A percentile compares a stretch with the other conserved stretches of the same genome.
phyloP scores from a whole-genome alignment of 2,113 vertebrate species.

The Sebastes fasciatus region DNA sequence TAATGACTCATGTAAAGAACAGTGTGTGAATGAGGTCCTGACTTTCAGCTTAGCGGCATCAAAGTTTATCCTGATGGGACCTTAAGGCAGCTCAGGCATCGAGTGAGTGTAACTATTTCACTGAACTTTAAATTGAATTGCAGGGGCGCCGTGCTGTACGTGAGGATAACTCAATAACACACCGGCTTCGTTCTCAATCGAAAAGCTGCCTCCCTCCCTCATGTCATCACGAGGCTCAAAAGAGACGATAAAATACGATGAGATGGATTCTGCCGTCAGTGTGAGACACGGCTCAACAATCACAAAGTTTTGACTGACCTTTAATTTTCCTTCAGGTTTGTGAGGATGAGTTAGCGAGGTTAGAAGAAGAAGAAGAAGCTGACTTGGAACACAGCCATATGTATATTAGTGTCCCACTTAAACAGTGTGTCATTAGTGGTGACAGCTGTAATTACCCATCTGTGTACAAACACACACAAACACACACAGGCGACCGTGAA shows the following conservation, averaged over 20 bases:
- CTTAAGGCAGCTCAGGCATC: slow-evolving; percentile 25
- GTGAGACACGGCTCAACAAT: background rate
- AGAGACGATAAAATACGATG: slow-evolving; percentile 5
- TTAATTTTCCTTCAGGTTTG: slow-evolving; percentile 21
- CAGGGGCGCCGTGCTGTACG: slow-evolving; percentile 4
- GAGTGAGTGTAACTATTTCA: slow-evolving; percentile 6
- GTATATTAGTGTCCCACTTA: slow-evolving; percentile 18
- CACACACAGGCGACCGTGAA: slow-evolving; percentile 12
- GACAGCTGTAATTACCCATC: slow-evolving; percentile 49
- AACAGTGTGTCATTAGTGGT: slow-evolving; percentile 40
- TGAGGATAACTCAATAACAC: slow-evolving; percentile 42
- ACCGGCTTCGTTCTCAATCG: slow-evolving; percentile 24
- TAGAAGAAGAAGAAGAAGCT: slow-evolving; percentile 13
- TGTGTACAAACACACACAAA: slow-evolving; percentile 24
- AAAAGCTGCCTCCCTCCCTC: slow-evolving; percentile 1
- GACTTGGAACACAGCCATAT: slow-evolving; percentile 25
- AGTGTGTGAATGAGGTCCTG: background rate
- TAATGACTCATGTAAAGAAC: slow-evolving; percentile 4
- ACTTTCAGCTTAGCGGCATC: slow-evolving; percentile 27
- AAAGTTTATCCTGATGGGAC: slow-evolving; percentile 31
- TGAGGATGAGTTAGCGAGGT: slow-evolving; percentile 14
- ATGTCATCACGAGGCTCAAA: slow-evolving; percentile 14
- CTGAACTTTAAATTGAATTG: slow-evolving; percentile 58
- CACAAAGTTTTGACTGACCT: slow-evolving; percentile 8
- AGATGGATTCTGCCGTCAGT: background rate